Percentiles rank a stretch among this genome's conserved stretches.
These are phyloP conservation scores for Pheosia gnoma DNA, from an alignment of 2,888 invertebrate species.

Conservation along the genomic window DNA sequence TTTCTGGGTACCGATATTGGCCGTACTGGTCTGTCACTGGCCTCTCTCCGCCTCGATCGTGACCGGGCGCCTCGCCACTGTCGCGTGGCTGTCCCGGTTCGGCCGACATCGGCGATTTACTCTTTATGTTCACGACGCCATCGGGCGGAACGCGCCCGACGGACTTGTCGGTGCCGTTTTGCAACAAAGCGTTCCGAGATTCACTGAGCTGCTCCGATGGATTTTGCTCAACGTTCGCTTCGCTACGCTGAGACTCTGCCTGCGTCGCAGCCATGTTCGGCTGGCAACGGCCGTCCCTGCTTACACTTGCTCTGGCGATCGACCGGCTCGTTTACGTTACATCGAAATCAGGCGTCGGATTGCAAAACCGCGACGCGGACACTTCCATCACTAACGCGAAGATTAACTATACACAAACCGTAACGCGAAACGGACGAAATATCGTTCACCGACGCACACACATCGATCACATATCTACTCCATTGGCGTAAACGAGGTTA, in stretches of 20 bases:
- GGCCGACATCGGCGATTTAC: conserved; percentile 86
- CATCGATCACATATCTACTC: conserved; percentile 90
- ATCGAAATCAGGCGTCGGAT: conserved; percentile 83
- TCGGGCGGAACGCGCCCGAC: conserved; percentile 86
- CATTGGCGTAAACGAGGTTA: conserved; percentile 91
- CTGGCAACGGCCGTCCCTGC: conserved; percentile 82
- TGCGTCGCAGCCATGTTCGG: conserved; percentile 93
- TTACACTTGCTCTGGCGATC: conserved; percentile 86
- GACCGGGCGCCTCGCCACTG: conserved; percentile 86
- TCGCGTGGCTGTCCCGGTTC: conserved; percentile 90
- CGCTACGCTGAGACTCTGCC: conserved; percentile 92
- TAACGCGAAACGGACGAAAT: conserved; percentile 81
- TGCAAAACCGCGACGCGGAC: conserved; percentile 81
- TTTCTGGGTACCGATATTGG: conserved; percentile 83
- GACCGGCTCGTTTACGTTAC: conserved; percentile 84
- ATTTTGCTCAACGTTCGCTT: conserved; percentile 87
- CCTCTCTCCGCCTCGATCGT: conserved; percentile 78
- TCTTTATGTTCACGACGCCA: conserved; percentile 87
- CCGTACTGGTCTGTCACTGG: conserved; percentile 77
- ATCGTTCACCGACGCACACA: conserved; percentile 88
- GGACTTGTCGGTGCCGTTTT: conserved; percentile 91
- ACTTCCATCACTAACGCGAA: conserved; percentile 82
- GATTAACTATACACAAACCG: conserved; percentile 72
- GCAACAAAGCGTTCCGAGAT: conserved; percentile 87
- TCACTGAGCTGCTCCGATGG: conserved; percentile 87